phyloP scores from a whole-genome alignment of 2,113 vertebrate species.

The Alexandromys fortis region DNA sequence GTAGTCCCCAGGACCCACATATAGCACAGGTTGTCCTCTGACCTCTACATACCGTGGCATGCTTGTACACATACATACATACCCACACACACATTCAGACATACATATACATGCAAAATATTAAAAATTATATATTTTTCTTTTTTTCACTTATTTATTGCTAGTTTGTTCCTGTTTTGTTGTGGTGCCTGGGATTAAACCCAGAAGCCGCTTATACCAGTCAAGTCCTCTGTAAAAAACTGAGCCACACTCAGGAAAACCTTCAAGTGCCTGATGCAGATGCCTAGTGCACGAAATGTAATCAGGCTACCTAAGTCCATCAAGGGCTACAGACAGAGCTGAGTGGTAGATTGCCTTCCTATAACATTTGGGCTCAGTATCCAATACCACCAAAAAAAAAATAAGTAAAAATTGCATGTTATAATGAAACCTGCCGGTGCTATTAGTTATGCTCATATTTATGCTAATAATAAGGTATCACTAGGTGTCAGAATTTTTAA shows the following conservation, averaged over 20 bases:
- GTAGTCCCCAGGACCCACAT: neutral
- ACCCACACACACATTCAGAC: neutral
- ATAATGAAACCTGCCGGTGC: neutral
- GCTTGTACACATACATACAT: neutral
- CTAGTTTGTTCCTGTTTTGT: too few relatives aligned
- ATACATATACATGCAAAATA: too few relatives aligned
- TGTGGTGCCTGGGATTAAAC: too few relatives aligned
- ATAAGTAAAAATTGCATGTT: neutral
- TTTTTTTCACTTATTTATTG: too few relatives aligned
- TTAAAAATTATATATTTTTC: too few relatives aligned
- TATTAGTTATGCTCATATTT: neutral
- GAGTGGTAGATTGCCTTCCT: neutral
- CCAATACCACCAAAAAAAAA: neutral
- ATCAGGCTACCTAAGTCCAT: neutral
- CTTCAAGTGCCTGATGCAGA: slow-evolving; percentile 65
- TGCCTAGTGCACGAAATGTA: slow-evolving; percentile 19
- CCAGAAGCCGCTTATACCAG: too few relatives aligned
- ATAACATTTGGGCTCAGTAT: neutral
- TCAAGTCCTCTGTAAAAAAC: too few relatives aligned
- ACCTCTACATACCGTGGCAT: neutral
- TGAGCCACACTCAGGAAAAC: too few relatives aligned
- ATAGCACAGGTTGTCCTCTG: neutral
- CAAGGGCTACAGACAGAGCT: neutral
- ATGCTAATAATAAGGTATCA: neutral
- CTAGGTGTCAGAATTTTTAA: slow-evolving; percentile 56